Evolutionary conservation across 1,140 invertebrate genomes (phyloP).

Genomic region (Trichomalopsis sarcophagae): DNA sequence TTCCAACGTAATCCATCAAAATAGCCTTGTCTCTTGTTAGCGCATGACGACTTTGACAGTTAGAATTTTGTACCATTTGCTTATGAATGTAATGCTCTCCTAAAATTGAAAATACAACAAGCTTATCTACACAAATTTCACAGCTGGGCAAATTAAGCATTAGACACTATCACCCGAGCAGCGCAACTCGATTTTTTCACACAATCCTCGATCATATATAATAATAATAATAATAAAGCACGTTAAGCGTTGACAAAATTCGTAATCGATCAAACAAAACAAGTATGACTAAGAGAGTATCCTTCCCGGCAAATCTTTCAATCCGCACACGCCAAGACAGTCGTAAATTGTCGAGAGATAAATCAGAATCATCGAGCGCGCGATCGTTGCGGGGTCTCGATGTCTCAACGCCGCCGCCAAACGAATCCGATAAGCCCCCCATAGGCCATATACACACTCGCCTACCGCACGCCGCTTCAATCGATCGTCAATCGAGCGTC

Average conservation of each 20-base stretch:
- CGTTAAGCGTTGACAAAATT: not conserved
- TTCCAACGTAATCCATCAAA: not conserved
- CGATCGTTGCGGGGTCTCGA: not conserved
- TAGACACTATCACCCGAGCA: too few species aligned
- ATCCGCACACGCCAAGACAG: slow-evolving; percentile 1
- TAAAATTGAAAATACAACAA: too few species aligned
- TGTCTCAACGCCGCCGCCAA: not conserved
- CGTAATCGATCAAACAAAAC: not conserved
- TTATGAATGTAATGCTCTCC: too few species aligned
- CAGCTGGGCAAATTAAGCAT: too few species aligned
- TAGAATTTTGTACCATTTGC: not conserved
- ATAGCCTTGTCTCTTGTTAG: not conserved
- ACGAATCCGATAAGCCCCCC: not conserved
- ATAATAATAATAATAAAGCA: too few species aligned
- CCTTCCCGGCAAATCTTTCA: not conserved
- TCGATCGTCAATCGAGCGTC: slow-evolving; percentile 22
- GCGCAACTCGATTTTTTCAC: too few species aligned
- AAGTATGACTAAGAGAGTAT: slow-evolving; percentile 9
- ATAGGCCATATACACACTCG: not conserved
- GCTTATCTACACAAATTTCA: too few species aligned
- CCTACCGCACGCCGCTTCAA: not conserved
- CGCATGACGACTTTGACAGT: not conserved
- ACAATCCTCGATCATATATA: too few species aligned
- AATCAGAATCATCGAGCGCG: not conserved
- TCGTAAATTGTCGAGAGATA: not conserved